A percentile compares a stretch with the other conserved stretches of the same genome.
These are phyloP conservation scores for Narcine bancroftii DNA, from an alignment of 2,113 vertebrate species.

Conservation along the genomic window DNA sequence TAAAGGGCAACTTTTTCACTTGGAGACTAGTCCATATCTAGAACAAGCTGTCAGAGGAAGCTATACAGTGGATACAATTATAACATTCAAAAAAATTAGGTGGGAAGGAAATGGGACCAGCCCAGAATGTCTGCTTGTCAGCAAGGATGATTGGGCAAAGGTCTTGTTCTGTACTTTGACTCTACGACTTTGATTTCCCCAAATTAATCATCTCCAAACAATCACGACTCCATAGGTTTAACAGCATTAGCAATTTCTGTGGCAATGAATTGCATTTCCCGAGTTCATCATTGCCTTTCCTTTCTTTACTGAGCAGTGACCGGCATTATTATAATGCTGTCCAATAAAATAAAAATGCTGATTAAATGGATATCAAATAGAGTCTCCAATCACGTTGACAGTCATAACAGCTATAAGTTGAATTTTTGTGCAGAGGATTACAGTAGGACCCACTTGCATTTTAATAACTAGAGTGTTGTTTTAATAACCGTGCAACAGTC, in stretches of 20 bases:
- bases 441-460: slow-evolving; percentile 8
- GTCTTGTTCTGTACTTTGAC: too few species aligned
- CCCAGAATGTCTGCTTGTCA: too few species aligned
- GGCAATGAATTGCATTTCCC: neutral
- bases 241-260: neutral
- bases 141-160: too few species aligned
- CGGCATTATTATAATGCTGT: neutral
- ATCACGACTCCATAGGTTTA: neutral
- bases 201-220: slow-evolving; percentile 1
- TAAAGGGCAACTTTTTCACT: too few species aligned
- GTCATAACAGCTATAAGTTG: neutral
- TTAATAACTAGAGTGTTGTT: neutral
- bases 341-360: slow-evolving; percentile 16
- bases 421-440: neutral
- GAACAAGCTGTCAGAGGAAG: too few species aligned
- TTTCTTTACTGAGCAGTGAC: neutral
- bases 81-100: too few species aligned
- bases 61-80: too few species aligned
- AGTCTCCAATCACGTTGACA: slow-evolving; percentile 7
- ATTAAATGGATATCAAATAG: neutral
- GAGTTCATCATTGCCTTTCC: neutral
- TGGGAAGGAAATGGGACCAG: too few species aligned
- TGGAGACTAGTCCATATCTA: too few species aligned
- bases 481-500: neutral
- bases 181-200: neutral